phyloP scores from a whole-genome alignment of 2,113 vertebrate genomes.

The Crotalus horridus region DNA sequence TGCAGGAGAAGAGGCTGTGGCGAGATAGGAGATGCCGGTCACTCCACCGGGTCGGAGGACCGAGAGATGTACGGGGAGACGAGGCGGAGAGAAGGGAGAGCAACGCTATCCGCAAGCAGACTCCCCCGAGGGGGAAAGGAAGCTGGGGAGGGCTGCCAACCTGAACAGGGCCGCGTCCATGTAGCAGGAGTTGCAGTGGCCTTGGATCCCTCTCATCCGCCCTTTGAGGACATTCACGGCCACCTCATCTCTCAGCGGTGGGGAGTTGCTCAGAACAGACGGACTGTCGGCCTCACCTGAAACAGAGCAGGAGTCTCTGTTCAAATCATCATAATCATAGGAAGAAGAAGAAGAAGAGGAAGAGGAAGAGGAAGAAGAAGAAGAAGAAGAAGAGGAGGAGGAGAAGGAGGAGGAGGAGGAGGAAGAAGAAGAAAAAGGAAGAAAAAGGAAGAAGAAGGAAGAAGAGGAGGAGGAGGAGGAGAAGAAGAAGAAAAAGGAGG shows the following conservation, averaged over 20 bases:
- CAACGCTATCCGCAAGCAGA: neutral
- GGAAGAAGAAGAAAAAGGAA: no score
- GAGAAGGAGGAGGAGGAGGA: no score
- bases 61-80: neutral
- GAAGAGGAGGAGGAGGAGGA: no score
- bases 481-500: no score
- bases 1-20: slow-evolving; percentile 85
- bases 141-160: slow-evolving; percentile 49
- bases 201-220: slow-evolving; percentile 84
- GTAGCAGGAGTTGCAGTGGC: slow-evolving; percentile 90
- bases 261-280: slow-evolving; percentile 50
- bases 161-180: slow-evolving; percentile 88
- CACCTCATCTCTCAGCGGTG: slow-evolving; percentile 69
- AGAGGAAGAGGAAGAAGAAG: no score
- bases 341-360: no score
- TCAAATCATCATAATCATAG: neutral
- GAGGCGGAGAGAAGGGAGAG: neutral
- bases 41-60: neutral
- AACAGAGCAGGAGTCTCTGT: slow-evolving; percentile 11
- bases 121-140: neutral
- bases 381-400: no score
- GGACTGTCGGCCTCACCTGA: slow-evolving; percentile 41
- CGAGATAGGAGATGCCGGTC: neutral
- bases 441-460: fast-evolving
- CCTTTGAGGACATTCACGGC: slow-evolving; percentile 71